Percentiles rank a stretch among this genome's conserved stretches.
These are phyloP conservation scores for Metopia argyrocephala DNA, from an alignment of 2,888 invertebrate species.

Conservation along the genomic window DNA sequence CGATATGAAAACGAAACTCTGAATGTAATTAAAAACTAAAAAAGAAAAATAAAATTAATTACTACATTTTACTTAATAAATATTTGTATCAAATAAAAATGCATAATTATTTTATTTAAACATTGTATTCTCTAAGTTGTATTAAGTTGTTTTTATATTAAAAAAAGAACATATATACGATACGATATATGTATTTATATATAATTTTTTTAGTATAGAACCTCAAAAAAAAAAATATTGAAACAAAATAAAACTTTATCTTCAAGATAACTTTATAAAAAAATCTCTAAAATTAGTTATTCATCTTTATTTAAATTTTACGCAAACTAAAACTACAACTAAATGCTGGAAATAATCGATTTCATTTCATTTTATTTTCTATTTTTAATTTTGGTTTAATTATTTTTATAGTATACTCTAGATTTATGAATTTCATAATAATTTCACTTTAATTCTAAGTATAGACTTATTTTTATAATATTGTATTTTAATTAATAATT, in stretches of 20 bases:
- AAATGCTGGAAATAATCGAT: too few relatives aligned
- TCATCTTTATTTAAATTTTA: neutral
- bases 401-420: neutral
- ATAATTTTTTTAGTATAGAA: too few relatives aligned
- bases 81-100: neutral
- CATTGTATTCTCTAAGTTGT: too few relatives aligned
- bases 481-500: constrained; percentile 51
- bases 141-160: neutral
- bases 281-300: neutral
- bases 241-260: too few relatives aligned
- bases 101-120: neutral
- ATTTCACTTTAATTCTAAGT: constrained; percentile 40
- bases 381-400: neutral
- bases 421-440: constrained; percentile 19
- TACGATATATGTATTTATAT: too few relatives aligned
- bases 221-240: too few relatives aligned
- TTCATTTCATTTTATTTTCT: constrained; percentile 2
- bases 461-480: constrained; percentile 56
- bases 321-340: too few relatives aligned
- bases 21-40: neutral
- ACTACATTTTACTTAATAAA: neutral
- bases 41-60: too few relatives aligned
- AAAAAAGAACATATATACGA: too few relatives aligned
- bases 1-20: neutral
- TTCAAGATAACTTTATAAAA: too few relatives aligned